Base-by-base conservation (phyloP, 1,140 invertebrate genomes). In the Zaprionus tsacasi region DNA sequence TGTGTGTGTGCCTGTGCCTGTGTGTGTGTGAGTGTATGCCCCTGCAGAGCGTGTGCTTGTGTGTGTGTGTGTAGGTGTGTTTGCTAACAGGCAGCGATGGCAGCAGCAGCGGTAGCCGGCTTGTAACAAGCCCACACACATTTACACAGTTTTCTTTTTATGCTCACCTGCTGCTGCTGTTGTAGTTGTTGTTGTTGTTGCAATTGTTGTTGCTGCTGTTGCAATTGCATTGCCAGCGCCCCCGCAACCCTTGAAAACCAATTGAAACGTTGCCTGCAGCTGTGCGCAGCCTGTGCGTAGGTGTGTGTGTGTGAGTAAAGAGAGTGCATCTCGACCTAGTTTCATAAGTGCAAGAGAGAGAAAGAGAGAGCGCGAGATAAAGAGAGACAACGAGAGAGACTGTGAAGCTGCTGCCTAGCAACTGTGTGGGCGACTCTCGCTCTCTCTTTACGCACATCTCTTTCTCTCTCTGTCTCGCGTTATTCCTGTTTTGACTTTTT, bases 301-400 rank as follows among this genome's bases (percentile, higher is more conserved):
- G 55, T 71, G 48, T 27, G 35, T 69, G 33, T 54, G 58, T 68
- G 43, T 59, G 55, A 55, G 55, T 36, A 38, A 60, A 25, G 25
- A 35, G 76, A 72, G 82, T 83, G 83, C 83, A 88, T 78, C 79
- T 83, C 85, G 85, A 89, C 85, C 85, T 89, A 89, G 61, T 76
- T 89, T 89, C 55, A 43, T n/a, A 25, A 59, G 61, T 13, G 54
- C 4, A 11, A 3, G 6, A 38, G n/a, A 56, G 35, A 38, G 6
- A 38, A 11, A 56, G 35, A 38, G 48, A 66, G 48, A 57, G 48
- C 64, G 70, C 69, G 60, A 65, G 45, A 57, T 40, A 67, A 66
- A 69, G 60, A 15, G 56, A 33, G 36, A 21, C 0, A 13, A 17
- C 35, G 54, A 57, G 38, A 45, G 25, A 43, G 52, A 17, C 45